Evolutionary conservation across 2,113 vertebrate species (phyloP).

Genomic region (Zosterops hypoxanthus): DNA sequence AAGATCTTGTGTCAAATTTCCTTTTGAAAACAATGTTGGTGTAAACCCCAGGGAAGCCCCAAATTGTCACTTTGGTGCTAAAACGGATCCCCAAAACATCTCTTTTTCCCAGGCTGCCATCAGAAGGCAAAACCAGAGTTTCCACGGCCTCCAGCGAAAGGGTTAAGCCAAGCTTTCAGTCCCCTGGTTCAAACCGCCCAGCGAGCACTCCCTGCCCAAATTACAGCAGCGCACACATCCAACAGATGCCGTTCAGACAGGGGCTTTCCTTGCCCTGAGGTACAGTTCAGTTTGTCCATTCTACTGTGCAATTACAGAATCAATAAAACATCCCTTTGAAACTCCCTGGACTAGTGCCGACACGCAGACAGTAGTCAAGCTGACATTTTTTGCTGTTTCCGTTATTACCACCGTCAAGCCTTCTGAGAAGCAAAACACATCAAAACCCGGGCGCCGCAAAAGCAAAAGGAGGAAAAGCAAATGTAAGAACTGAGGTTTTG

Average conservation of each 20-base stretch:
- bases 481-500: conserved; percentile 28
- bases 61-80: fast-evolving
- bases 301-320: conserved; percentile 81
- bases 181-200: conserved; percentile 20
- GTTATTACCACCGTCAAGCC: conserved; percentile 72
- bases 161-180: conserved; percentile 43
- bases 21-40: background rate
- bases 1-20: background rate
- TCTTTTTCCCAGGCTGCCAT: background rate
- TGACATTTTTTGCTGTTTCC: conserved; percentile 74
- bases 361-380: conserved; percentile 78
- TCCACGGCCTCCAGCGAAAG: background rate
- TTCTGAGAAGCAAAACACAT: conserved; percentile 71
- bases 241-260: conserved; percentile 81
- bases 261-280: conserved; percentile 83
- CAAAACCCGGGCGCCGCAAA: conserved; percentile 51
- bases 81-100: background rate
- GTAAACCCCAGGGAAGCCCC: fast-evolving
- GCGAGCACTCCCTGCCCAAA: conserved; percentile 55
- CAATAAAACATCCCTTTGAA: conserved; percentile 89
- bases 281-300: conserved; percentile 81
- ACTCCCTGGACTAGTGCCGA: conserved; percentile 83
- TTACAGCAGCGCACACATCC: conserved; percentile 55
- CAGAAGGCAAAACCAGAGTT: background rate
- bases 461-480: conserved; percentile 59